Evolutionary conservation across 30 jellyfish, hydroid and myxozoan species (phyloP), one percentile per base, ranked within the genome.

Genomic region (Phacellophora camtschatica): DNA sequence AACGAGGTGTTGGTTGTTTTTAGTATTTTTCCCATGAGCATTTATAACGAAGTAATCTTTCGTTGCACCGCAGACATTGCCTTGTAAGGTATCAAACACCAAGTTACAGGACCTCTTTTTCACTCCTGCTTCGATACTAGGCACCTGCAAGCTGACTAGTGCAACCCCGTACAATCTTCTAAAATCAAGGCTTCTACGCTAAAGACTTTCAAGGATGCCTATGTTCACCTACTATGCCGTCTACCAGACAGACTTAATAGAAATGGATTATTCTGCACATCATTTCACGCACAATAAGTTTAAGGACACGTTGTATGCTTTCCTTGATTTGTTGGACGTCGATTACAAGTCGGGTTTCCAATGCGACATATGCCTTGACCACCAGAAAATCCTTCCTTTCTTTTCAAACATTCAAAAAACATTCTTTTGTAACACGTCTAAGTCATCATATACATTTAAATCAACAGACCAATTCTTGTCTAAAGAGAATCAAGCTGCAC

Each of bases 1-100:
- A 19, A 70, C 84, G 15, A 27, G 70, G 49, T 42, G 84, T 67
- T 70, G 70, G 70, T 70, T 35, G 70, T 70, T 70, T 70, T 71
- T 70, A 42, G 84, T 45, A 70, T 45, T 70, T 67, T 46, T 70
- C 71, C 84, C 69, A 70, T 70, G 50, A 70, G 71, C 84, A 46
- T 70, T 70, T 50, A 70, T 70, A 27, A 29, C 71, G 66, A 42
- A 70, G 84, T 41, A 70, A 42, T 70, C 71, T 70, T 18, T 70
- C 69, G 48, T 25, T 70, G 84, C 84, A 70, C 41, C 20, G 30
- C 81, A 66, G 63, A 66, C 62, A 66, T 36, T 66, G 81, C 81
- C 63, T 66, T 66, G 81, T 36, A 66, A 36, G 81, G 56, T 39
- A 19, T 39, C 63, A 66, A 66, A 66, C 81, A 66, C 81, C 81